Percentiles rank a stretch among this genome's conserved stretches.
These are phyloP conservation scores for Maniola hyperantus DNA, from an alignment of 2,888 invertebrate genomes.

Conservation along the genomic window DNA sequence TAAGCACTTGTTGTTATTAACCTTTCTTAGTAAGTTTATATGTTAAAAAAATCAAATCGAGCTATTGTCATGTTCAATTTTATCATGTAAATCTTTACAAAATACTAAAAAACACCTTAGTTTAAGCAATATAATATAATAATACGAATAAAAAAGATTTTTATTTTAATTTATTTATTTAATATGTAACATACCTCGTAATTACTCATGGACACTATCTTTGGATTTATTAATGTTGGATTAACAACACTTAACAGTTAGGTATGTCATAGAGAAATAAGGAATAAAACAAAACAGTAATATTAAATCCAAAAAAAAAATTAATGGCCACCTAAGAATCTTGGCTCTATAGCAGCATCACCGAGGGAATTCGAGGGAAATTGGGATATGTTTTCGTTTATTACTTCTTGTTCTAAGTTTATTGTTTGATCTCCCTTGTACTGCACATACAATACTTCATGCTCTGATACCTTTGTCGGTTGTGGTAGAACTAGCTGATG, in stretches of 20 bases:
- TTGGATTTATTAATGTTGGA: background rate
- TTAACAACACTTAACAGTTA: background rate
- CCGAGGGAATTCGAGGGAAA: background rate
- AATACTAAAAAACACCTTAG: no score
- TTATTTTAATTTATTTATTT: no score
- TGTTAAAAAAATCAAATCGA: no score
- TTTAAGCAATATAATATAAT: no score
- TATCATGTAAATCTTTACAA: no score
- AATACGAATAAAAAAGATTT: no score
- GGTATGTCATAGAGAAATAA: background rate
- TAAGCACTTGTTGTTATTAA: no score
- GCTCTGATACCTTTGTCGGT: constrained; percentile 66
- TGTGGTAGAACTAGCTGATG: constrained; percentile 41
- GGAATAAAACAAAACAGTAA: background rate
- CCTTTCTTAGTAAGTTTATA: no score
- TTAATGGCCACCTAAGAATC: background rate
- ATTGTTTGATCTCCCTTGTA: constrained; percentile 49
- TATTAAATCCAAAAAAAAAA: background rate
- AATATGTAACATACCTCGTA: no score
- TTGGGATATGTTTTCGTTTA: background rate
- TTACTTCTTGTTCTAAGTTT: background rate
- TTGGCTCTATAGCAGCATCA: constrained; percentile 2
- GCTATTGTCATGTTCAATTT: no score
- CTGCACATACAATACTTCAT: constrained; percentile 89
- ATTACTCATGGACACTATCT: background rate